These are phyloP conservation scores for Microctonus hyperodae DNA, from an alignment of 2,888 invertebrate species.

Conservation along the genomic window DNA sequence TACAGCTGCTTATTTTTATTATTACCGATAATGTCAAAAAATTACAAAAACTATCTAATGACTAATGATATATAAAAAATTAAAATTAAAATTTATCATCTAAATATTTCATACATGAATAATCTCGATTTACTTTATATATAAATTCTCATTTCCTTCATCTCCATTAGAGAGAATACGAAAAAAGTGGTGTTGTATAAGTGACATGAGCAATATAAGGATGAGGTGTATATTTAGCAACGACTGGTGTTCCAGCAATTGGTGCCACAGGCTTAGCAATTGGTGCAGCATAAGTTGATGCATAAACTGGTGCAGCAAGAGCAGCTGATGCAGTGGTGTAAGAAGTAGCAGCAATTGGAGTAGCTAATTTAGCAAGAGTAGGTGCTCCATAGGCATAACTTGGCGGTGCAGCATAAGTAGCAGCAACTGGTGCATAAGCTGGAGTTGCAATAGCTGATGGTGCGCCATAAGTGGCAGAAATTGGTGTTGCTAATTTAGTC, in stretches of 20 bases:
- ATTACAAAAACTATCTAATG: background rate
- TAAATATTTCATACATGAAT: background rate
- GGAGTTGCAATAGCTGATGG: conserved; percentile 7
- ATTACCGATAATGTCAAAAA: background rate
- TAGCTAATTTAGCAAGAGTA: conserved; percentile 31
- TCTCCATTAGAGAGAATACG: conserved; percentile 37
- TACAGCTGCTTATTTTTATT: background rate
- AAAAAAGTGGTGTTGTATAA: conserved; percentile 44
- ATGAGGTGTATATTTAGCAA: conserved; percentile 52
- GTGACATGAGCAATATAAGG: conserved; percentile 43
- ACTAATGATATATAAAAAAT: background rate
- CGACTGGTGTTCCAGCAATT: conserved; percentile 50
- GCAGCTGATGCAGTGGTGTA: background rate
- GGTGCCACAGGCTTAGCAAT: conserved; percentile 23
- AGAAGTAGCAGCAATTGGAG: conserved; percentile 6
- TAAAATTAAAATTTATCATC: background rate
- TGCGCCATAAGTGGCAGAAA: conserved; percentile 9
- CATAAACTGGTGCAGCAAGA: conserved; percentile 16
- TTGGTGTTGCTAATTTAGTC: conserved; percentile 29
- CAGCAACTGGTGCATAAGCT: conserved; percentile 22
- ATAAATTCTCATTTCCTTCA: background rate
- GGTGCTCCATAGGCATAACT: conserved; percentile 57
- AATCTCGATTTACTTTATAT: background rate
- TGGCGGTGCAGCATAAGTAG: conserved; percentile 41
- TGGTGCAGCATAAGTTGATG: conserved; percentile 12